Evolutionary conservation across 2,888 invertebrate species (phyloP).

Genomic region (Meghimatium bilineatum): DNA sequence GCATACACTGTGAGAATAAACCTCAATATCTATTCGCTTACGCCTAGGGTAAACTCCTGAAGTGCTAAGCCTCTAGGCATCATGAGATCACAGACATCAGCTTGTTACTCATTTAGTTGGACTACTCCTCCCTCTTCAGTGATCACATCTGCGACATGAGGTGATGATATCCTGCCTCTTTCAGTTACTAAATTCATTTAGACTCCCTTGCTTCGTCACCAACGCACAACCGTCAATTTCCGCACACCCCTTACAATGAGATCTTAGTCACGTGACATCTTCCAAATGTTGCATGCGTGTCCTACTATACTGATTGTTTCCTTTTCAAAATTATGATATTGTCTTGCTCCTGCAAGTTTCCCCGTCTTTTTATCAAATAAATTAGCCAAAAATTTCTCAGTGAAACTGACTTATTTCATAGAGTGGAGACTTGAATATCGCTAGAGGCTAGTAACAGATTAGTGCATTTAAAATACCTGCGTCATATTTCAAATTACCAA

Average conservation of each 20-base stretch:
- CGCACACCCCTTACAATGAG: neutral
- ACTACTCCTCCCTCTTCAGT: neutral
- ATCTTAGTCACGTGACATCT: constrained; percentile 8
- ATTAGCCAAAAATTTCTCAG: constrained; percentile 38
- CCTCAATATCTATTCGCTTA: neutral
- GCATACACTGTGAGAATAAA: too few relatives aligned
- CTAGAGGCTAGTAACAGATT: constrained; percentile 46
- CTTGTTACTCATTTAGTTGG: neutral
- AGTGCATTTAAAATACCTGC: constrained; percentile 53
- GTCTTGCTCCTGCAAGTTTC: constrained; percentile 32
- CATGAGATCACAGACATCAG: neutral
- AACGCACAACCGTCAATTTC: neutral
- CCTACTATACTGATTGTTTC: neutral
- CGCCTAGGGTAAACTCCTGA: neutral
- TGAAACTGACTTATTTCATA: neutral
- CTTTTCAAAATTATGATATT: constrained; percentile 26
- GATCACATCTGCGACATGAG: neutral
- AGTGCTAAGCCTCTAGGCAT: neutral
- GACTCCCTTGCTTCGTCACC: neutral
- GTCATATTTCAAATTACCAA: constrained; percentile 54
- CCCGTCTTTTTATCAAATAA: constrained; percentile 26
- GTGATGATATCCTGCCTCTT: neutral
- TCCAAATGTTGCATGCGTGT: neutral
- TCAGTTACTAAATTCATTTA: neutral
- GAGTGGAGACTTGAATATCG: neutral